These are phyloP conservation scores for Dromococcyx pavoninus DNA, from an alignment of 2,797 vertebrate species.

Conservation along the genomic window DNA sequence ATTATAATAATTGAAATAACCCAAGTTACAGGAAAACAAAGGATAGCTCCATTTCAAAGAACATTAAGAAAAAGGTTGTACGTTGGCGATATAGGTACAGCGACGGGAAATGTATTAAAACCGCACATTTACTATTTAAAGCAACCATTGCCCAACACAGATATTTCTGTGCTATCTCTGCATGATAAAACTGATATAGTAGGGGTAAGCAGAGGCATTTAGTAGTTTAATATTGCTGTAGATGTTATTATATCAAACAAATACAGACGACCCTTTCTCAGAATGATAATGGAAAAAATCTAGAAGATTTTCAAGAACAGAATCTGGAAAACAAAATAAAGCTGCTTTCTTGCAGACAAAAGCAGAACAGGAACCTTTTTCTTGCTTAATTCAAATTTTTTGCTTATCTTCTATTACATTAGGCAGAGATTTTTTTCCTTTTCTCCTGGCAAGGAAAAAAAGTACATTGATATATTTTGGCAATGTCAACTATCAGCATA, in stretches of 20 bases:
- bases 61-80: background rate
- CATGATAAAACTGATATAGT: background rate
- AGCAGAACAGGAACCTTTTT: background rate
- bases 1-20: background rate
- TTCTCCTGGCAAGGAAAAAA: background rate
- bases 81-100: background rate
- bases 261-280: background rate
- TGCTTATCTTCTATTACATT: background rate
- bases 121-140: background rate
- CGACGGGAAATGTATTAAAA: background rate
- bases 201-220: background rate
- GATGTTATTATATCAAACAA: background rate
- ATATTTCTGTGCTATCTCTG: background rate
- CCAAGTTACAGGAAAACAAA: background rate
- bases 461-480: constrained; percentile 22
- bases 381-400: background rate
- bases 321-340: background rate
- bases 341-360: background rate
- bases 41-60: background rate
- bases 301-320: background rate
- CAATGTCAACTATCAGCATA: constrained; percentile 42
- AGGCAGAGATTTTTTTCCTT: background rate
- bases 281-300: background rate
- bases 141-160: background rate
- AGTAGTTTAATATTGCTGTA: background rate